A percentile compares a stretch with the other conserved stretches of the same genome.
Conservation (phyloP, 2,113 vertebrate genomes). For the Myotis davidii region DNA sequence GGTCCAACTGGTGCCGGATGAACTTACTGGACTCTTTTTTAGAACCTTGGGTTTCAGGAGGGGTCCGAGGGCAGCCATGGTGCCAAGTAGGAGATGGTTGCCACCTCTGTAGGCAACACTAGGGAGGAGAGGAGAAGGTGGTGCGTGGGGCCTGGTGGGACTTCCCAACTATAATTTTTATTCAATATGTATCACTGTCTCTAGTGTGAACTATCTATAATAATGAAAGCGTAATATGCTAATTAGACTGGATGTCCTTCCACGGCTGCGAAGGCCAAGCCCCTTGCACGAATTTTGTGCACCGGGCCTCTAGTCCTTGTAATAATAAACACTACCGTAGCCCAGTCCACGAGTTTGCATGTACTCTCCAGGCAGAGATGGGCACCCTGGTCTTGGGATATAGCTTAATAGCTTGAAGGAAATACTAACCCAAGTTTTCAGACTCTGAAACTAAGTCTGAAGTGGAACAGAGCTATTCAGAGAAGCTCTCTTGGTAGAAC, state of each 20-base stretch:
- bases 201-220: neutral
- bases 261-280: too few species aligned
- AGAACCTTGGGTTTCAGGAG: neutral
- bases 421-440: neutral
- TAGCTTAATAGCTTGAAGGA: neutral
- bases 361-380: neutral
- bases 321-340: neutral
- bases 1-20: neutral
- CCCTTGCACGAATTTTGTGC: too few species aligned
- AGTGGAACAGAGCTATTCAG: neutral
- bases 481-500: neutral
- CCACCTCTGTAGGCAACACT: neutral
- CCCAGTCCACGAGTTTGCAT: accelerated
- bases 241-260: too few species aligned
- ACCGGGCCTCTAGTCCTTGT: too few species aligned
- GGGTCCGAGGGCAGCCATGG: neutral
- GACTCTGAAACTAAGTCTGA: neutral
- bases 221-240: too few species aligned
- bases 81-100: neutral
- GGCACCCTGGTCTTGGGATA: neutral
- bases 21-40: neutral
- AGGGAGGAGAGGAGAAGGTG: neutral
- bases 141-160: slow-evolving; percentile 71
- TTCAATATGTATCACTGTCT: neutral
- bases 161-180: neutral